Base-by-base conservation (phyloP, 1,140 invertebrate genomes). In the Drosophila seguyi region DNA sequence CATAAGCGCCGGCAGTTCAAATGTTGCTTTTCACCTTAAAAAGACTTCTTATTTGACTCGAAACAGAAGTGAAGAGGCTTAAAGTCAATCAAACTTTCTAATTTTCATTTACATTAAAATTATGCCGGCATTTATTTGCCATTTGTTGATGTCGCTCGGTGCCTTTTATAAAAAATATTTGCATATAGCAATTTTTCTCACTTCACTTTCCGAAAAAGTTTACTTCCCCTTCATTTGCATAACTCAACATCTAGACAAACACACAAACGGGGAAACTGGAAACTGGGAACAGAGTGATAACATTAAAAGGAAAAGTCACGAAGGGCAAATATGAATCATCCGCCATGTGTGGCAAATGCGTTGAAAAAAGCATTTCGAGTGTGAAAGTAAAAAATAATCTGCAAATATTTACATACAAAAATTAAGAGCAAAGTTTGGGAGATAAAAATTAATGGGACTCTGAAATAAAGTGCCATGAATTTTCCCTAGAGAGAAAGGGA, bases 71-170 rank as follows among this genome's bases (percentile, higher is more conserved):
- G 38, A 38, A 27, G 42, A 69, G 59, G 52, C 57, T 39, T 42
- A 48, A 69, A 68, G 75, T 75, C 62, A 77, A 80, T 88, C 75
- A 88, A 85, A 88, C 65, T 87, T 88, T 78, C 55, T 78, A 84
- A 90, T 81, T 85, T 82, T 79, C 67, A 90, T 90, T 90, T 82
- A 62, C 85, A 90, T 90, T 82, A 73, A 79, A 82, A 87, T 90
- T 73, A 69, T 68, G 55, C 50, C 44, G 50, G 34, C 55, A 56
- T 62, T 74, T 72, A 65, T 58, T 67, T 53, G 48, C 53, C 60
- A 77, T 77, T 77, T 77, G 63, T 57, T 56, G 50, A 31, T 72
- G 52, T 27, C 66, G 42, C 27, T 34, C 3, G 27, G 14, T n/a
- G 53, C 36, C 41, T 71, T 72, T 59, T 29, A 72, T 72, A 72